Base-by-base conservation (phyloP, 92 coral and sea anemone species). In the Isaurus tuberculatus region DNA sequence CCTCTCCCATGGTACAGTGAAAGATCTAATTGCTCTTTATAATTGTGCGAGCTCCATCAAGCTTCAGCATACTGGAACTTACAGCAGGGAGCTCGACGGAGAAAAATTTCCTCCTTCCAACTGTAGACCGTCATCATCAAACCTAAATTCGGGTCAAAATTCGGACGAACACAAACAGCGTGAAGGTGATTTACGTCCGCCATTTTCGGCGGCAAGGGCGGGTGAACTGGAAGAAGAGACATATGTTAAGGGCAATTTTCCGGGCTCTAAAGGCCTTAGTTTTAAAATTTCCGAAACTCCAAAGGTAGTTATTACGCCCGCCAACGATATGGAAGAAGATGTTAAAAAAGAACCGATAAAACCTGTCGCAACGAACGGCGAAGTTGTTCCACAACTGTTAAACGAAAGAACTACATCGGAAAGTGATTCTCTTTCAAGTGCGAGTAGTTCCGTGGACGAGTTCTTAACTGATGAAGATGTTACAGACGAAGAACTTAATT, bases 381-480 rank as follows among this genome's bases (percentile, higher is more conserved):
- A 89, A 30, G 51, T 91, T 20, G 79, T 80, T 30, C 88, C 88
- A 27, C 42, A 65, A 44, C 68, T 79, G 84, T 66, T 90, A 36
- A 88, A 75, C 33, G 97, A 93, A 49, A n/a, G 84, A 15, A n/a
- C 60, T 16, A 72, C 31, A 5, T 72, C 71, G n/a, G 98, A 93
- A 57, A 88, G 85, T 17, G 92, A 92, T 73, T 93, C 98, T 0
- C 79, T 91, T 26, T 93, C 98, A 2, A 88, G 94, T 65, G 66
- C 65, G 32, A 89, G 97, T 46, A 87, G 88, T 26, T 93, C 98
- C 2, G 94, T 81, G 49, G 92, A 89, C 55, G 97, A 88, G 44
- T 86, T 93, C 65, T 79, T 89, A 0, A 93, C 98, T 4, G 98
- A 93, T 44, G 98, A 93, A 51, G 98, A 93, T 27, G 91, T 90